Conservation (phyloP, 2,113 vertebrate species). For the Suricata suricatta region DNA sequence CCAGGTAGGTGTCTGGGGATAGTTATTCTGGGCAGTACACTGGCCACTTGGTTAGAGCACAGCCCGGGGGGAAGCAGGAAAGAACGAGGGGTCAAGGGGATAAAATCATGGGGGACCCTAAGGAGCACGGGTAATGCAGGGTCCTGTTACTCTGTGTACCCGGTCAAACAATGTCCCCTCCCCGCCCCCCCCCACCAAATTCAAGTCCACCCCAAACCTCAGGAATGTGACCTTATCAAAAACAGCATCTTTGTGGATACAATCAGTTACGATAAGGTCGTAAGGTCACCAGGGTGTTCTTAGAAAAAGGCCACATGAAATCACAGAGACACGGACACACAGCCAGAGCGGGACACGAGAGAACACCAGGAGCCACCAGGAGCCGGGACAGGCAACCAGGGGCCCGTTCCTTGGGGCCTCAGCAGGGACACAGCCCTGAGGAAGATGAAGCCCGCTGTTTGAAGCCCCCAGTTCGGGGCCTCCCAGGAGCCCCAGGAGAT, state of each 20-base stretch:
- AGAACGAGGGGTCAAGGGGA: neutral
- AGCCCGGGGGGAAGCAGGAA: neutral
- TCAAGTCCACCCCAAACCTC: neutral
- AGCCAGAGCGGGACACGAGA: fast-evolving
- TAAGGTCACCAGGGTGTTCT: neutral
- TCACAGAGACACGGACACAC: neutral
- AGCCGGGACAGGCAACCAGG: neutral
- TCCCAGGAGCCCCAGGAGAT: no score
- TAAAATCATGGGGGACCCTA: fast-evolving
- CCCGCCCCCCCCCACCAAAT: no score
- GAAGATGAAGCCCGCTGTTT: neutral
- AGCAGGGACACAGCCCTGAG: fast-evolving
- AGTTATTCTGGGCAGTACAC: no score
- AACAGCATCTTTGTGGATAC: neutral
- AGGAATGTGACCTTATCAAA: neutral
- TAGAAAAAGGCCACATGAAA: neutral
- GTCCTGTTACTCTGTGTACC: neutral
- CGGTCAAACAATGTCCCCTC: no score
- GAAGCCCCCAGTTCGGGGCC: no score
- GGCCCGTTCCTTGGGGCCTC: fast-evolving
- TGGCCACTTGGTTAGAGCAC: fast-evolving
- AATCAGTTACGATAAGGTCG: neutral
- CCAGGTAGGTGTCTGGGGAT: fast-evolving
- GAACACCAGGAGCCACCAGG: neutral
- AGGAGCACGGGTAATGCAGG: fast-evolving